Evolutionary conservation across 2,113 vertebrate species (phyloP), one percentile per base, ranked within the genome.

Genomic region (Cyphomyrus discorhynchus): DNA sequence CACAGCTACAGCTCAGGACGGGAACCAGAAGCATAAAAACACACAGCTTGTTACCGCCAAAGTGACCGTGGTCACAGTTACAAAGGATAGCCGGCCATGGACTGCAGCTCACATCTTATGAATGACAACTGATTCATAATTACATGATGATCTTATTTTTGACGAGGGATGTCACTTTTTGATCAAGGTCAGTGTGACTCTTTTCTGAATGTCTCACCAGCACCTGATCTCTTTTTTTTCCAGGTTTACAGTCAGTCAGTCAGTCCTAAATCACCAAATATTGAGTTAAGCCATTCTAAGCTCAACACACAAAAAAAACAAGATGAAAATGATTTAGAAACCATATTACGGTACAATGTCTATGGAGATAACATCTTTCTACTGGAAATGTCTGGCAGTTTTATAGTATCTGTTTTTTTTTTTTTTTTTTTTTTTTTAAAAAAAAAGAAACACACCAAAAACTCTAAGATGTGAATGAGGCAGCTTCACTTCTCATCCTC

Each of bases 401-500:
- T 87, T 93, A 90, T 89, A 90, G 53, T 66, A 88, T 90, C 49
- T n/a, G 17, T 27, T 83, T 89, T 84, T 42, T 9, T 87, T 90
- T 88, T 49, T 42, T 47, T 11, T 47, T 46, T 15, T 83, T 89
- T 84, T 42, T 10, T 87, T 90, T 85, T 83, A 89, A 0, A 0
- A 24, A 87, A 89, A 0, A 0, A 24, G 92, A 92, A 96, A 95
- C 94, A 94, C 70, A 42, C 88, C 92, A 88, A 94, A 92, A 93
- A 93, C 90, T 86, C 90, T 90, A 93, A 93, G 94, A 94, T 88
- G 90, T 66, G 90, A 94, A 95, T 94, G 95, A 93, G 95, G 96
- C 94, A 95, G 96, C 95, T 93, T 95, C 62, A 31, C 50, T 95
- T 94, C 87, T 95, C 95, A 94, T 93, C n/a, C 27, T 91, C 89